A percentile compares a stretch with the other conserved stretches of the same genome.
Conservation (phyloP, 2,888 invertebrate genomes). For the Drosophila dives region DNA sequence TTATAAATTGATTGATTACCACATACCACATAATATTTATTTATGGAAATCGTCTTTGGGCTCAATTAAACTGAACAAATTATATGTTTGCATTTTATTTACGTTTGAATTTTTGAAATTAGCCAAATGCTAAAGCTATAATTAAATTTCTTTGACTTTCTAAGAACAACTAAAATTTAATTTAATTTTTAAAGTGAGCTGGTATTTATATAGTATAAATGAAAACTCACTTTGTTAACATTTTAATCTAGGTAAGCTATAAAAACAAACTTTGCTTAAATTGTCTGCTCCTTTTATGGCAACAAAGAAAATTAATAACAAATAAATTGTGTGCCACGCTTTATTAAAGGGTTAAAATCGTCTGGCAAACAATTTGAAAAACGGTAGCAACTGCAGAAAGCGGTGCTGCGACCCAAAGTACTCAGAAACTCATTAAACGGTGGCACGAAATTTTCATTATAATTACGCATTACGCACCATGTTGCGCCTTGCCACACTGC, state of each 20-base stretch:
- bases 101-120: background rate
- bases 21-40: background rate
- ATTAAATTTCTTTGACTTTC: background rate
- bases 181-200: background rate
- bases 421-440: slow-evolving; percentile 64
- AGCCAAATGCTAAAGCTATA: background rate
- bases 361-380: slow-evolving; percentile 30
- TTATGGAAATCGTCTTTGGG: background rate
- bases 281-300: background rate
- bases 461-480: slow-evolving; percentile 65
- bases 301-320: slow-evolving; percentile 36
- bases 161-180: background rate
- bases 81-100: background rate
- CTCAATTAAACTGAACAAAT: background rate
- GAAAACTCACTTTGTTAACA: background rate
- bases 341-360: slow-evolving; percentile 59
- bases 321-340: slow-evolving; percentile 45
- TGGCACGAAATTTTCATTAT: slow-evolving; percentile 67
- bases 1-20: background rate
- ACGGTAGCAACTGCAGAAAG: slow-evolving; percentile 11
- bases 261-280: background rate
- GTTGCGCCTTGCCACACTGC: slow-evolving; percentile 47
- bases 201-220: background rate
- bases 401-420: slow-evolving; percentile 29
- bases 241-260: background rate